A percentile compares a stretch with the other conserved stretches of the same genome.
Conservation (phyloP, 2,797 vertebrate species). For the Hemitrygon akajei region DNA sequence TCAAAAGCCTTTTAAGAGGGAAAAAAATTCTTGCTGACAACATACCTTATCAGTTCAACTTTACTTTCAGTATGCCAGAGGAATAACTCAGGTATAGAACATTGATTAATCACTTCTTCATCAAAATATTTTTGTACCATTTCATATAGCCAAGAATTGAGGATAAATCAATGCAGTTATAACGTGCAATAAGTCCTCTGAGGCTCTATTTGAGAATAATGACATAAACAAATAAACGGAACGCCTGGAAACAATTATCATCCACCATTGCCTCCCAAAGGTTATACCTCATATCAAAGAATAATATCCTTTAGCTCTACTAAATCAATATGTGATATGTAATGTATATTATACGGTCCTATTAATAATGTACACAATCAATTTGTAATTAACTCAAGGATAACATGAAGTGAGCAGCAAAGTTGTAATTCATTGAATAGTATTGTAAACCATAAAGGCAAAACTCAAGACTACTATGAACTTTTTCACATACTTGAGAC, state of each 20-base stretch:
- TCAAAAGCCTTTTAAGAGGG: not conserved
- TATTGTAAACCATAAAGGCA: not conserved
- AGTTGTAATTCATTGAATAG: not conserved
- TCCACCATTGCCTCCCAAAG: not conserved
- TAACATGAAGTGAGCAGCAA: not conserved
- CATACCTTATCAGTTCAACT: not conserved
- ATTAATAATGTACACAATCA: conserved; percentile 1
- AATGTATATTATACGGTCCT: not conserved
- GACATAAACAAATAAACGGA: not conserved
- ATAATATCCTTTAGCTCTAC: not conserved
- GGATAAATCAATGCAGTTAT: not conserved
- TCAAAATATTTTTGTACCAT: not conserved
- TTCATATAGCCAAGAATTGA: not conserved
- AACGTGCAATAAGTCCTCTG: not conserved
- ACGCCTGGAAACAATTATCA: not conserved
- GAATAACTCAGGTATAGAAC: not conserved
- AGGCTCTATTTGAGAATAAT: not conserved
- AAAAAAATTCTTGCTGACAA: not conserved
- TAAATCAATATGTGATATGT: not conserved
- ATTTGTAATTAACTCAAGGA: not conserved
- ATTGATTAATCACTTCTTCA: not conserved
- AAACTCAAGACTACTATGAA: not conserved
- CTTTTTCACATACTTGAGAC: not conserved
- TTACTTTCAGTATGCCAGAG: not conserved
- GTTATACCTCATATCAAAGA: not conserved